phyloP scores from a whole-genome alignment of 2,113 vertebrate species.

The Pycnonotus jocosus region DNA sequence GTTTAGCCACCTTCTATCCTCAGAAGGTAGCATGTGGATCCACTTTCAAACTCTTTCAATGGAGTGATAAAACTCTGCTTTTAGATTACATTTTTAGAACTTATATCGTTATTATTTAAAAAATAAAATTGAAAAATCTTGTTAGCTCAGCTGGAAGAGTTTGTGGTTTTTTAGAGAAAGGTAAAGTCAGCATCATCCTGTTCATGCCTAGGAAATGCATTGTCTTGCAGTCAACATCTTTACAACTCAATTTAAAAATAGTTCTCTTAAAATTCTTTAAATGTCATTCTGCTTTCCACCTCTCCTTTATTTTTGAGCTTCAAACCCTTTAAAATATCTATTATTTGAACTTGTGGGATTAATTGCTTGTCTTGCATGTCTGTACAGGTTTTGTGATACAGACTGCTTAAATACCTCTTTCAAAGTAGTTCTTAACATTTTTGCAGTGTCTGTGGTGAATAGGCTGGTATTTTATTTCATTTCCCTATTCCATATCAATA shows the following conservation, averaged over 20 bases:
- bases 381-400: neutral
- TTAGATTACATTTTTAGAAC: neutral
- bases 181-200: neutral
- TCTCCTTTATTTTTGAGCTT: neutral
- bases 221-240: neutral
- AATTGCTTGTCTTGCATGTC: neutral
- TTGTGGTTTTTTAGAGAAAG: neutral
- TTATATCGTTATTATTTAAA: neutral
- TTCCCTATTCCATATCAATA: neutral
- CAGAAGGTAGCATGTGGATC: neutral
- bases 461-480: neutral
- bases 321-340: neutral
- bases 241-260: neutral
- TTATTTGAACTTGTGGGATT: neutral
- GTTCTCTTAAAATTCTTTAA: neutral
- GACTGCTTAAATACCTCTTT: neutral
- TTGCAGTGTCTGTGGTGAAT: neutral
- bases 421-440: neutral
- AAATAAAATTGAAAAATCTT: neutral
- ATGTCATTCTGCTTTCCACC: neutral
- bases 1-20: neutral
- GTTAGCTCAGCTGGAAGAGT: neutral
- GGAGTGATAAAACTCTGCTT: neutral
- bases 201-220: neutral
- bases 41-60: neutral